Conservation (phyloP, 2,113 vertebrate species). For the Limanda limanda region DNA sequence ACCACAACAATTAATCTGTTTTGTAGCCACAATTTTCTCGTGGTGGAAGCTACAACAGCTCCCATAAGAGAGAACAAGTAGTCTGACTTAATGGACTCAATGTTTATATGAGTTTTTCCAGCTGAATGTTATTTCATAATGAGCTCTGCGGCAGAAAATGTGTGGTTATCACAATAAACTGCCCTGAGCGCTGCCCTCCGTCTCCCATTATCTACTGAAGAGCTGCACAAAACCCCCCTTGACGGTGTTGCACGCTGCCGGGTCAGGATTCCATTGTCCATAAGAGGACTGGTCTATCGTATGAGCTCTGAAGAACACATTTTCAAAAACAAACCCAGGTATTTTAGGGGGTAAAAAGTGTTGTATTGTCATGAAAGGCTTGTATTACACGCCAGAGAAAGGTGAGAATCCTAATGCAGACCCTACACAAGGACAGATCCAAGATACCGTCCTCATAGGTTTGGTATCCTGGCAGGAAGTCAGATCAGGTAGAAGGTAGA, state of each 20-base stretch:
- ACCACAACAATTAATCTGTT: not conserved
- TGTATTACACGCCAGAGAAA: not conserved
- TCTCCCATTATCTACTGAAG: constrained; percentile 42
- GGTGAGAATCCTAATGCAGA: not conserved
- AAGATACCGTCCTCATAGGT: not conserved
- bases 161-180: constrained; percentile 50
- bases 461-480: not conserved
- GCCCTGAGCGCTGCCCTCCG: constrained; percentile 12
- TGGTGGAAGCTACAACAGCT: constrained; percentile 5
- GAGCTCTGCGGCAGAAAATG: constrained; percentile 29
- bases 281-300: constrained; percentile 36
- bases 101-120: constrained; percentile 17
- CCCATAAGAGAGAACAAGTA: constrained; percentile 7
- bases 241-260: constrained; percentile 20
- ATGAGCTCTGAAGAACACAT: constrained; percentile 24
- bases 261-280: constrained; percentile 37
- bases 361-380: not conserved
- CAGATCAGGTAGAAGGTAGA: too few species aligned
- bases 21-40: not conserved
- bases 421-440: too few species aligned
- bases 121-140: constrained; percentile 3
- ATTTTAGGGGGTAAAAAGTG: not conserved
- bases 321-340: constrained; percentile 40
- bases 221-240: constrained; percentile 29
- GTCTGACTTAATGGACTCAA: constrained; percentile 16